Evolutionary conservation across 2,888 invertebrate genomes (phyloP).

Genomic region (Hirtodrosophila trivittata): DNA sequence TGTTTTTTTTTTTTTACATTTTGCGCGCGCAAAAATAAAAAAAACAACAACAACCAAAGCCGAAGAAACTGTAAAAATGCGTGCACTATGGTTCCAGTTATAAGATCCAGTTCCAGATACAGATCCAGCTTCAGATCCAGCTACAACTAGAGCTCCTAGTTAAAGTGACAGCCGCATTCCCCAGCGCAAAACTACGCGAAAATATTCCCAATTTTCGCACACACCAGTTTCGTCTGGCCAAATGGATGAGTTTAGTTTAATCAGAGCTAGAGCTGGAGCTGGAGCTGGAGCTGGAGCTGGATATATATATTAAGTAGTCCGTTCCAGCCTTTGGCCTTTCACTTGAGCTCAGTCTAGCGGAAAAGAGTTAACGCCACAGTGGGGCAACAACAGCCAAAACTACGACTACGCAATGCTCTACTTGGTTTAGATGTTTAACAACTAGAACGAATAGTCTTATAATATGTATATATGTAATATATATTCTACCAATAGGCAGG

Average conservation of each 20-base stretch:
- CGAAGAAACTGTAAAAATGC: conserved; percentile 30
- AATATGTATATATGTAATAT: no score
- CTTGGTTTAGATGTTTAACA: no score
- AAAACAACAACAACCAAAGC: conserved; percentile 20
- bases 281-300: not conserved
- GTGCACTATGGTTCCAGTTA: conserved; percentile 22
- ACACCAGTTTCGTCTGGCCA: conserved; percentile 11
- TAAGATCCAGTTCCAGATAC: conserved; percentile 16
- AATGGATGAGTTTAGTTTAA: not conserved
- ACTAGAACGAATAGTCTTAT: no score
- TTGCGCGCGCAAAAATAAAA: conserved; percentile 14
- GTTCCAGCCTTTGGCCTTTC: conserved; percentile 61
- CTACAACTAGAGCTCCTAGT: conserved; percentile 6
- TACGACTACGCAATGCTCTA: conserved; percentile 2
- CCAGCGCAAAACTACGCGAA: conserved; percentile 9
- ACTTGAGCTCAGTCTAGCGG: conserved; percentile 46
- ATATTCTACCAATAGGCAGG: no score
- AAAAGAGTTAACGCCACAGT: conserved; percentile 18
- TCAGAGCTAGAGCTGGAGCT: not conserved
- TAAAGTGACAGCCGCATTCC: conserved; percentile 3
- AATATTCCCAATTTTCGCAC: conserved; percentile 13
- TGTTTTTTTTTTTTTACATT: conserved; percentile 13
- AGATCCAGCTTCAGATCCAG: conserved; percentile 11
- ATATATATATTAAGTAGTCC: not conserved
- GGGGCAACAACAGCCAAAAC: conserved; percentile 7